Conservation (phyloP, 2,888 invertebrate genomes). For the Eilema depressum region DNA sequence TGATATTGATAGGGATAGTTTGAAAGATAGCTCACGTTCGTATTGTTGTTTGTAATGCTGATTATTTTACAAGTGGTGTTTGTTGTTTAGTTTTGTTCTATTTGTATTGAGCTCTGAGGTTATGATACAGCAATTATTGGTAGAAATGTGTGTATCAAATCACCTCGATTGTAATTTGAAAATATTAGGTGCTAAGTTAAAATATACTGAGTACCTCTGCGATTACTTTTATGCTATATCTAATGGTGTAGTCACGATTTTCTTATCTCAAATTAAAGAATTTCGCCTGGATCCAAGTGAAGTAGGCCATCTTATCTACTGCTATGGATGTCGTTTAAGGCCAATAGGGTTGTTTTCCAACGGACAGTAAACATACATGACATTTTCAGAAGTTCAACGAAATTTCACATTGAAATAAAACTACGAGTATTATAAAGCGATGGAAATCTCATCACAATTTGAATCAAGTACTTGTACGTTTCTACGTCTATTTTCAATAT, state of each 20-base stretch:
- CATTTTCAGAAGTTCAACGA: too few relatives aligned
- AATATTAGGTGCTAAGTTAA: neutral
- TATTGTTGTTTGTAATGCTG: constrained; percentile 76
- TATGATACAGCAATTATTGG: constrained; percentile 35
- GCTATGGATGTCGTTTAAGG: too few relatives aligned
- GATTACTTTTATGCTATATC: neutral
- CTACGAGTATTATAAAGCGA: too few relatives aligned
- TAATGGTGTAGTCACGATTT: neutral
- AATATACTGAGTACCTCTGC: neutral
- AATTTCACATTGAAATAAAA: too few relatives aligned
- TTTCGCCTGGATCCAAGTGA: neutral
- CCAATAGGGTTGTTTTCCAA: too few relatives aligned
- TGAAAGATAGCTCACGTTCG: constrained; percentile 71
- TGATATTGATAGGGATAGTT: constrained; percentile 28
- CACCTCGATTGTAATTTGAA: neutral
- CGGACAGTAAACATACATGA: too few relatives aligned
- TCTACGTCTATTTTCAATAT: too few relatives aligned
- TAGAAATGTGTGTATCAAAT: constrained; percentile 18
- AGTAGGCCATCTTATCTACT: neutral
- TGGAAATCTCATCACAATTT: too few relatives aligned
- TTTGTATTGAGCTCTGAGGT: constrained; percentile 45
- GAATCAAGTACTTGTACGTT: too few relatives aligned
- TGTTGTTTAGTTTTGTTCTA: constrained; percentile 49
- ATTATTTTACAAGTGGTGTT: constrained; percentile 69
- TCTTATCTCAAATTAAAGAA: neutral